Percentiles rank a stretch among this genome's conserved stretches.
phyloP scores from a whole-genome alignment of 2,113 vertebrate species.

The Pygoscelis adeliae region DNA sequence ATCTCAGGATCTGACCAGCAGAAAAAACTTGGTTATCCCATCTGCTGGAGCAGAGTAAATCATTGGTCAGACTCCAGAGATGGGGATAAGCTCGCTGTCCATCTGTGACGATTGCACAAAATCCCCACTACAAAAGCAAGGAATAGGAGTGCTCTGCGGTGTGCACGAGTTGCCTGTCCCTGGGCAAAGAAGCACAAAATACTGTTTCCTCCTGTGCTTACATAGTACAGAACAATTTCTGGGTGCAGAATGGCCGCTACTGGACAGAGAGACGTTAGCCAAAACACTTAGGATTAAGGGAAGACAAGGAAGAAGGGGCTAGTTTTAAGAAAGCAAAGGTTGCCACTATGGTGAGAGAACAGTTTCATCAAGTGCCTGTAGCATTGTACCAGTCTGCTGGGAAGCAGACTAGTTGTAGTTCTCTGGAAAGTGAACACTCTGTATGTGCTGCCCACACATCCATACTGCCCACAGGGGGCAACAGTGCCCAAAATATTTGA shows the following conservation, averaged over 20 bases:
- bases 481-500: not conserved
- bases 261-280: not conserved
- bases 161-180: not conserved
- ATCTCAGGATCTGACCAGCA: not conserved
- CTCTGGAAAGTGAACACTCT: not conserved
- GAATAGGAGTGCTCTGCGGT: rapidly evolving
- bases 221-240: not conserved
- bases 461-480: not conserved
- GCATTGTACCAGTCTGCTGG: rapidly evolving
- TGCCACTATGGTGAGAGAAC: not conserved
- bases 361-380: not conserved
- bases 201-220: not conserved
- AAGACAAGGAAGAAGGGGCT: not conserved
- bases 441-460: not conserved
- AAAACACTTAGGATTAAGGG: not conserved
- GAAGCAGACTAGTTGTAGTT: not conserved
- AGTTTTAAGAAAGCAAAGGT: not conserved
- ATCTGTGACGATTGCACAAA: not conserved
- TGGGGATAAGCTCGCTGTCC: not conserved
- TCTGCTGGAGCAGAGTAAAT: not conserved
- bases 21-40: not conserved
- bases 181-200: not conserved
- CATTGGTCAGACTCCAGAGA: not conserved
- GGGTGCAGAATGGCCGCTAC: not conserved
- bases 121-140: not conserved